Evolutionary conservation across 2,797 vertebrate species (phyloP), one percentile per base, ranked within the genome.

Genomic region (Fistularia commersonii): DNA sequence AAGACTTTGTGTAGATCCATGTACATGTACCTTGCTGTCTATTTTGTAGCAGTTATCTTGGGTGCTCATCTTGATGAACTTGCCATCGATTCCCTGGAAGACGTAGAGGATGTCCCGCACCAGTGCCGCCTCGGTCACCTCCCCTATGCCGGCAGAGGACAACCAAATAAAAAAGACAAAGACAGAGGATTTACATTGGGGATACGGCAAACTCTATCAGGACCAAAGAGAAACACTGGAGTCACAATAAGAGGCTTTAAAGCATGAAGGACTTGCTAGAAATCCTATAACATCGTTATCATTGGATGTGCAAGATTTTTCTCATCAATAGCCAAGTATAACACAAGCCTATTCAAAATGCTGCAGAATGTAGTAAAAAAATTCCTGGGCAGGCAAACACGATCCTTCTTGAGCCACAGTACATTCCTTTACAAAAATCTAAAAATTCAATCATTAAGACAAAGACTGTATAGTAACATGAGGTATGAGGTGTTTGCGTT

Each of bases 1-100:
- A 38, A 6, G 3, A 38, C 1, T 7, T 15, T 7, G 3, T n/a
- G n/a, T n/a, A 14, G 14, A 23, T 14, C 8, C n/a, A n/a, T n/a
- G n/a, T n/a, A 8, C 34, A 35, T 6, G 6, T 87, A 99, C 97
- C 95, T 98, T 98, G 57, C 83, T 74, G 74, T 99, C 96, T 48
- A 96, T 93, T 86, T 92, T 96, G 86, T 98, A 99, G 86, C 94
- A 92, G 82, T 96, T 94, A 50, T 96, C 96, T 42, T 92, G 82
- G 76, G 66, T 88, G 82, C 83, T 94, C 96, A 99, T 95, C 89
- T 95, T 96, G 85, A 99, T 91, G 78, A 88, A 93, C 88, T 93
- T 99, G 70, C 97, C 97, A 44, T 99, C 97, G 66, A 99, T 99
- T 70, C 97, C 97, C 85, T 99, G 97, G 91, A 99, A 97, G 75